Conservation (phyloP, 2,888 invertebrate species). For the Agrotis puta region DNA sequence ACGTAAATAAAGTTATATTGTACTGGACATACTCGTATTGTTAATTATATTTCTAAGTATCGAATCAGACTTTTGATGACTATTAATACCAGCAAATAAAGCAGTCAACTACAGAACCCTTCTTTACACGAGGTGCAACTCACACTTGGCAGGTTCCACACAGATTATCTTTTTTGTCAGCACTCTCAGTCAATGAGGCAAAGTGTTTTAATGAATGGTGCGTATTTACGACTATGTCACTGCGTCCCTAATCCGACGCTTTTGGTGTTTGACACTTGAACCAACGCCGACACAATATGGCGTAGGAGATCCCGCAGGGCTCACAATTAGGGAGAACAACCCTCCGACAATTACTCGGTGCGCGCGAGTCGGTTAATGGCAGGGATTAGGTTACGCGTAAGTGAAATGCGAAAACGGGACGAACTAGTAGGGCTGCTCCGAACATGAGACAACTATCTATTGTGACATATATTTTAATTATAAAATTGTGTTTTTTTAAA, state of each 20-base stretch:
- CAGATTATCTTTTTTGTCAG: conserved; percentile 40
- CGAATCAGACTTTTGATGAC: too few relatives aligned
- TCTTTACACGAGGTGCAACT: background rate
- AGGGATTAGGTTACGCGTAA: conserved; percentile 85
- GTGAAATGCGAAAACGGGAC: conserved; percentile 80
- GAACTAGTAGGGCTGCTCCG: conserved; percentile 72
- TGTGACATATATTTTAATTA: conserved; percentile 59
- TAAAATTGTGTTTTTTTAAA: conserved; percentile 49
- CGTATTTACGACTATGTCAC: conserved; percentile 52
- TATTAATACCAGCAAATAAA: too few relatives aligned
- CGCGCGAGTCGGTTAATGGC: conserved; percentile 84
- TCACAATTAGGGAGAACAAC: conserved; percentile 85
- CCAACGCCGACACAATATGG: conserved; percentile 77
- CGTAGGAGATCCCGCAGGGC: conserved; percentile 65
- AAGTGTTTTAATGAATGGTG: conserved; percentile 57
- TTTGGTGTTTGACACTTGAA: conserved; percentile 83
- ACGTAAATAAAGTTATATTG: background rate
- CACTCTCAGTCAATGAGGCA: conserved; percentile 56
- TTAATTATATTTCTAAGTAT: too few relatives aligned
- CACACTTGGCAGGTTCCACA: conserved; percentile 14
- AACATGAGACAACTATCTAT: conserved; percentile 37
- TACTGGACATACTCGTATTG: too few relatives aligned
- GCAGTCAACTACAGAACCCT: conserved; percentile 1
- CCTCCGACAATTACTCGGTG: conserved; percentile 85
- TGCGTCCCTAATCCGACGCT: conserved; percentile 63